Conservation (phyloP, 2,113 vertebrate species). For the Choloepus hoffmanni region DNA sequence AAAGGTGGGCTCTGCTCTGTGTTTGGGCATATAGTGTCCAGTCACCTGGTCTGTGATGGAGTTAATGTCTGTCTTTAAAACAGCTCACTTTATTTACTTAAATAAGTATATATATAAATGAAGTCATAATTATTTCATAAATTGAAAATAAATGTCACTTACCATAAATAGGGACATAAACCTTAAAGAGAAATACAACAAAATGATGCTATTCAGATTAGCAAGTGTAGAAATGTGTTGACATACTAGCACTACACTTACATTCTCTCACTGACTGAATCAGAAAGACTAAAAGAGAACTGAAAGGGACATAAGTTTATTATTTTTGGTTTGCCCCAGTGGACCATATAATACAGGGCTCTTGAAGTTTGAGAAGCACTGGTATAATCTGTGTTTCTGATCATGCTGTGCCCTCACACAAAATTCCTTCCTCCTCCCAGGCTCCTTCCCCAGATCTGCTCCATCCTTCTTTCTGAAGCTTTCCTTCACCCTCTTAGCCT, state of each 20-base stretch:
- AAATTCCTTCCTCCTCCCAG: neutral
- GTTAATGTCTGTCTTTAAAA: neutral
- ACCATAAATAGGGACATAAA: neutral
- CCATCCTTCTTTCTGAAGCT: neutral
- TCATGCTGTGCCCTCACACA: neutral
- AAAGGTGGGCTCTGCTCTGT: neutral
- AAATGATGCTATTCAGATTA: neutral
- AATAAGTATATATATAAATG: neutral
- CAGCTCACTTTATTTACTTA: neutral
- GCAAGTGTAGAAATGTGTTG: neutral
- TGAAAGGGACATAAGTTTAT: neutral
- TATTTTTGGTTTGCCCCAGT: neutral
- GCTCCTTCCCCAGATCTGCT: neutral
- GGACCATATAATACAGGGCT: neutral
- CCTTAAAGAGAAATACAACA: neutral
- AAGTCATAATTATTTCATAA: neutral
- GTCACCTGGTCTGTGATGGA: neutral
- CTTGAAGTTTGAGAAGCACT: neutral
- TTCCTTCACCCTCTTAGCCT: neutral
- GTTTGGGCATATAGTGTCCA: neutral
- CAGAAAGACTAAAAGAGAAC: constrained; percentile 6
- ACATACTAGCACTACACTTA: neutral
- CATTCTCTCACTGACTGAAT: neutral
- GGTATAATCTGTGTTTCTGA: neutral
- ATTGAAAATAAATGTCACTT: neutral